Evolutionary conservation across 2,113 vertebrate species (phyloP), one percentile per base, ranked within the genome.

Genomic region (human): DNA sequence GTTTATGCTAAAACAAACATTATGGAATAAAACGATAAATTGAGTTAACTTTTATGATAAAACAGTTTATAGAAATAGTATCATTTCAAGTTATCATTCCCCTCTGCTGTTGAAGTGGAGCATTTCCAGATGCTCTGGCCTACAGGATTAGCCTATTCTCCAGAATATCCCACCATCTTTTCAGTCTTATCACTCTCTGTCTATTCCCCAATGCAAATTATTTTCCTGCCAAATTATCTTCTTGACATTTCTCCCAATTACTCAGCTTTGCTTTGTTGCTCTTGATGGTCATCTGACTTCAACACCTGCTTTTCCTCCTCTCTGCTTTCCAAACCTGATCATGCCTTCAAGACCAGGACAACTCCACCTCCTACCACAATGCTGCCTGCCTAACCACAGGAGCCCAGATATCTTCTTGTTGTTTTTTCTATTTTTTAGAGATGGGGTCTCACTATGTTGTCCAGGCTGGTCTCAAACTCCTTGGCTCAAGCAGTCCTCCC

Each of bases 311-410:
- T 14, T 32, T 86, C 59, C 57, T 86, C 35, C 64, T 14, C 35
- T 17, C 70, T 70, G 59, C 35, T 93, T 66, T 43, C 38, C 20
- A n/a, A 11, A 25, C 57, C 40, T 61, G 14, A 40, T 16, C 35
- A 8, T 1, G 12, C n/a, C 18, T 32, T 76, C 48, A 25, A 83
- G 32, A 43, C 32, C 73, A 70, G n/a, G 48, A 52, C 25, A 20
- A 13, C 30, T 57, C 22, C n/a, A 38, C n/a, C 11, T 14, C 25
- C 66, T 12, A 4, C 32, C 0, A 0, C 25, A 61, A 40, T 2
- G 7, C 43, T 10, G 35, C 25, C 85, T 52, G 66, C 79, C 27
- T 17, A 14, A 27, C 23, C 32, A 9, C 85, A 48, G 70, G 52
- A 50, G 6, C 7, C 22, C 76, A 14, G 20, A 2, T 50, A 59